Evolutionary conservation across 2,113 vertebrate species (phyloP).

Genomic region (Cyphomyrus plagiostoma): DNA sequence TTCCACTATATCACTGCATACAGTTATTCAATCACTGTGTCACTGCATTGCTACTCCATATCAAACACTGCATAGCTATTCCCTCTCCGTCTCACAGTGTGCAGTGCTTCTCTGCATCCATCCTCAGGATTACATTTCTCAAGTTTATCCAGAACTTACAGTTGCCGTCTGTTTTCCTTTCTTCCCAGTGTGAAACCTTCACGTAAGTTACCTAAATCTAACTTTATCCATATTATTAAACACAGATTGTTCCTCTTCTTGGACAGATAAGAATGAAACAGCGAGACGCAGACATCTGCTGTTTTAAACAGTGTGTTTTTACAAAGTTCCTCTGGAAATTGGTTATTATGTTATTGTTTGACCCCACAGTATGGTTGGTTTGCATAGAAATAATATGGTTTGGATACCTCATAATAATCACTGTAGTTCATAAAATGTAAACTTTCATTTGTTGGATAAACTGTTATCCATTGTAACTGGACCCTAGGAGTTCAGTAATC

Average conservation of each 20-base stretch:
- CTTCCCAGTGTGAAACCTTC: conserved; percentile 27
- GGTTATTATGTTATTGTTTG: not conserved
- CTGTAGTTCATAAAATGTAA: not conserved
- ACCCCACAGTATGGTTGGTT: not conserved
- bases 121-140: not conserved
- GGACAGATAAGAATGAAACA: not conserved
- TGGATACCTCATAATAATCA: not conserved
- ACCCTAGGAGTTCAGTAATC: not conserved
- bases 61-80: no score
- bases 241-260: not conserved
- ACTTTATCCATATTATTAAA: not conserved
- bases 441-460: not conserved
- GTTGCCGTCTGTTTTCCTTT: conserved; percentile 49
- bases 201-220: conserved; percentile 17
- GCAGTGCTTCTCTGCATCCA: conserved; percentile 18
- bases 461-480: not conserved
- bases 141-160: conserved; percentile 30
- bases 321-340: no score
- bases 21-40: not conserved
- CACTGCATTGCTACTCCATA: not conserved
- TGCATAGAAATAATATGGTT: not conserved
- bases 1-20: not conserved
- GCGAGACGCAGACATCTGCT: not conserved
- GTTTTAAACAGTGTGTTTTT: not conserved
- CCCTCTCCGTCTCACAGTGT: not conserved